These are phyloP conservation scores for Takifugu ocellatus DNA, from an alignment of 2,797 vertebrate genomes.

Conservation along the genomic window DNA sequence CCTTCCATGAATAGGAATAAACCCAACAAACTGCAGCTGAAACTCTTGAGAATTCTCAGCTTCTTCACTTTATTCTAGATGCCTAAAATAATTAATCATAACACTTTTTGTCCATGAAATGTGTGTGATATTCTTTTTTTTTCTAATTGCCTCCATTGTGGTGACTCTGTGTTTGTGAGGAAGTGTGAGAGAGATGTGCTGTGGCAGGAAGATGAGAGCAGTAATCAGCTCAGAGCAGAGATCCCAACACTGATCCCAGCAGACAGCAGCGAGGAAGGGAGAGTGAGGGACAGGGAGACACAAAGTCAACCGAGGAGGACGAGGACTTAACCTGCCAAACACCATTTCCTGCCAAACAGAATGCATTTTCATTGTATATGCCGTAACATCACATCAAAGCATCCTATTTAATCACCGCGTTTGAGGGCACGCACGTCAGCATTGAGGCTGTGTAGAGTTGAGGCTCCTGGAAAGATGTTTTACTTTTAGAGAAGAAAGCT, in stretches of 20 bases:
- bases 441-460: no score
- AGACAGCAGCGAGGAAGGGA: constrained; percentile 47
- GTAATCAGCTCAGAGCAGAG: constrained; percentile 48
- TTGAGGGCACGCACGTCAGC: no score
- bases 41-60: constrained; percentile 4
- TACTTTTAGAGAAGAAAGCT: no score
- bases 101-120: background rate
- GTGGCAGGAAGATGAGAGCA: constrained; percentile 44
- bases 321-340: constrained; percentile 16
- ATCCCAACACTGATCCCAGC: constrained; percentile 45
- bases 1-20: constrained; percentile 7
- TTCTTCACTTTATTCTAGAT: background rate
- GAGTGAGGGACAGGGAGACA: constrained; percentile 33
- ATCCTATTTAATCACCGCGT: no score
- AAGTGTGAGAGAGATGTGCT: constrained; percentile 23
- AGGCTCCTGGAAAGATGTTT: no score
- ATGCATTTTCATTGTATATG: constrained; percentile 3
- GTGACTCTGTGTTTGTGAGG: constrained; percentile 19
- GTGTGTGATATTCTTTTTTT: background rate
- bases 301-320: constrained; percentile 28
- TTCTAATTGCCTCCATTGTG: background rate
- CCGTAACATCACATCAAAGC: no score
- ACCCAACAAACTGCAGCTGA: constrained; percentile 9
- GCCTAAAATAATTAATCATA: background rate
- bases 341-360: constrained; percentile 2